These are phyloP conservation scores for Scelioninae gen. 1 DNA, from an alignment of 2,888 invertebrate genomes.

Conservation along the genomic window DNA sequence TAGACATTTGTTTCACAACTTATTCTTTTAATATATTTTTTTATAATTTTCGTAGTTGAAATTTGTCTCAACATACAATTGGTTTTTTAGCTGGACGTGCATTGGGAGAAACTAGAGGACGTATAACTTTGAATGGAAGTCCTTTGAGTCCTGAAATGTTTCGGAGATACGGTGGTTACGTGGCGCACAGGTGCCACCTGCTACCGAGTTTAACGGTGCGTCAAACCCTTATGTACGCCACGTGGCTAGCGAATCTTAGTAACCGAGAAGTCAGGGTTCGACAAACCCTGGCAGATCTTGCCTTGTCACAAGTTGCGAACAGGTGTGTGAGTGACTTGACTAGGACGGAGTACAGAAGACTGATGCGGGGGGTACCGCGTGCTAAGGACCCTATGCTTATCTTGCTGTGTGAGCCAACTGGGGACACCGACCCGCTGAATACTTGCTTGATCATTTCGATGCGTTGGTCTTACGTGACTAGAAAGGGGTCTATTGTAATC, in stretches of 20 bases:
- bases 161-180: constrained; percentile 94
- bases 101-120: constrained; percentile 91
- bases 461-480: constrained; percentile 94
- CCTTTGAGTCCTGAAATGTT: constrained; percentile 92
- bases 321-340: constrained; percentile 93
- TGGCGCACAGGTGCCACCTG: constrained; percentile 93
- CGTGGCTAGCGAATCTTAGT: constrained; percentile 84
- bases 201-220: constrained; percentile 94
- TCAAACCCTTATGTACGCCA: constrained; percentile 92
- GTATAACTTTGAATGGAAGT: constrained; percentile 94
- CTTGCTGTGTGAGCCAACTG: constrained; percentile 96
- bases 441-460: constrained; percentile 98
- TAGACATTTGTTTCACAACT: background rate
- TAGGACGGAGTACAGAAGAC: constrained; percentile 94
- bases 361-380: constrained; percentile 96
- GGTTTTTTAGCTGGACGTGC: constrained; percentile 88
- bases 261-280: constrained; percentile 90
- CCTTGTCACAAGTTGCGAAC: constrained; percentile 95
- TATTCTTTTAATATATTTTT: no score
- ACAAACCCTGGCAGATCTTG: constrained; percentile 96
- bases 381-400: constrained; percentile 96
- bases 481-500: constrained; percentile 95
- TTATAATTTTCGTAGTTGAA: no score
- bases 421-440: constrained; percentile 96
- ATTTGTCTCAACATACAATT: no score